phyloP scores from a whole-genome alignment of 2,113 vertebrate genomes.

The Anarrhichthys ocellatus region DNA sequence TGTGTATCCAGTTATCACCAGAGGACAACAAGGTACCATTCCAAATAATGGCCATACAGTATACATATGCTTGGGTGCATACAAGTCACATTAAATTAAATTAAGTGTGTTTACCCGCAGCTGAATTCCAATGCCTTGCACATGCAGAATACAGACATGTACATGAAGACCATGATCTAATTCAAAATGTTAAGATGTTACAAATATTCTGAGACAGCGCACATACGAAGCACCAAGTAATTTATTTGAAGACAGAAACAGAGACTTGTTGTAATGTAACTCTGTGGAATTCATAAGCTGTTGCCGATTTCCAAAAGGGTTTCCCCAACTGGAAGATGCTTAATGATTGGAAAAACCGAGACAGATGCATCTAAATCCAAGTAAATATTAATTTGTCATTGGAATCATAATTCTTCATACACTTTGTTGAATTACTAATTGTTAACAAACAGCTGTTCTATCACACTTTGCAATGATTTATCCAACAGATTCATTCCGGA shows the following conservation, averaged over 20 bases:
- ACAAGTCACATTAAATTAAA: background rate
- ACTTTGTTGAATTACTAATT: background rate
- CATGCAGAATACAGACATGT: background rate
- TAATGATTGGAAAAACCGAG: background rate
- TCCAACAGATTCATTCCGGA: background rate
- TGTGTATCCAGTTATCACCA: background rate
- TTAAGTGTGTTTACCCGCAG: background rate
- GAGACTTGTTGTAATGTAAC: background rate
- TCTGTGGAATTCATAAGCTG: background rate
- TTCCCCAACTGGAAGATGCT: background rate
- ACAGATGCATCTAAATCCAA: background rate
- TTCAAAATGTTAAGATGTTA: background rate
- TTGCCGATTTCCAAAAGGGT: background rate
- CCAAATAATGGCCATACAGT: background rate
- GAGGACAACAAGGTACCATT: background rate
- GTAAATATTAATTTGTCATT: background rate
- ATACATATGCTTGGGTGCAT: background rate
- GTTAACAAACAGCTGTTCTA: background rate
- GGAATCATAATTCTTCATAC: background rate
- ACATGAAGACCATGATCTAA: background rate
- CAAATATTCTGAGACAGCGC: background rate
- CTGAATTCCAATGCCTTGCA: background rate
- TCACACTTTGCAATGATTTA: background rate
- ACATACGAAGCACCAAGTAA: background rate
- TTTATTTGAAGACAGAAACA: background rate